phyloP scores from a whole-genome alignment of 2,797 vertebrate genomes.

The Coracias cyanogaster region DNA sequence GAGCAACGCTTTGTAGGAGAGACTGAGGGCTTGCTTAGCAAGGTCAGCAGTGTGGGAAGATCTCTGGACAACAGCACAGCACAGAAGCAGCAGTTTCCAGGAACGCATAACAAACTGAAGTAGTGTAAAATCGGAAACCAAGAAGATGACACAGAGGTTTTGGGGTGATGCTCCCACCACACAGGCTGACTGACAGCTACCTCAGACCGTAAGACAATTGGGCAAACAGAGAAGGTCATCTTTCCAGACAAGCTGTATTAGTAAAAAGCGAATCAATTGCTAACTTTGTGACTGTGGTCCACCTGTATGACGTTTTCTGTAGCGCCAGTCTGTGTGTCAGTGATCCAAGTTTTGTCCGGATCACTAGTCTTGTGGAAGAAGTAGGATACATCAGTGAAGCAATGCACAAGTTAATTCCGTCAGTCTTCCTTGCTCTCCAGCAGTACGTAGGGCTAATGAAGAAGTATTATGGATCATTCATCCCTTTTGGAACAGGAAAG shows the following conservation, averaged over 20 bases:
- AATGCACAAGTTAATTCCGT: background rate
- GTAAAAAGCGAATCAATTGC: background rate
- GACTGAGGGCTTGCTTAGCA: background rate
- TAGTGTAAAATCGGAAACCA: background rate
- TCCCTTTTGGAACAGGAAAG: background rate
- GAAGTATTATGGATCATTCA: background rate
- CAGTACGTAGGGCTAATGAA: background rate
- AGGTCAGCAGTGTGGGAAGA: background rate
- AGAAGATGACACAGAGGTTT: background rate
- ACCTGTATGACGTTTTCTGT: background rate
- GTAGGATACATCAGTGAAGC: background rate
- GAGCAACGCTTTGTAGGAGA: background rate
- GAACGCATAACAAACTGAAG: background rate
- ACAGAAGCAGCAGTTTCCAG: background rate
- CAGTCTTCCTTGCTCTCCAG: background rate
- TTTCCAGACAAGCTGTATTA: background rate
- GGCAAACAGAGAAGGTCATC: background rate
- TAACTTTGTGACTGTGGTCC: background rate
- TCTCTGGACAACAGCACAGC: background rate
- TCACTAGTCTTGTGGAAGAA: background rate
- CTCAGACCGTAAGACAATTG: background rate
- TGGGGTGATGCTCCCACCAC: too few species aligned
- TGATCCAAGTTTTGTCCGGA: background rate
- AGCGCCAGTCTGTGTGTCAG: accelerated
- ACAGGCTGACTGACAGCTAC: background rate